Base-by-base conservation (phyloP, 2,888 invertebrate genomes). In the Agrochola litura region DNA sequence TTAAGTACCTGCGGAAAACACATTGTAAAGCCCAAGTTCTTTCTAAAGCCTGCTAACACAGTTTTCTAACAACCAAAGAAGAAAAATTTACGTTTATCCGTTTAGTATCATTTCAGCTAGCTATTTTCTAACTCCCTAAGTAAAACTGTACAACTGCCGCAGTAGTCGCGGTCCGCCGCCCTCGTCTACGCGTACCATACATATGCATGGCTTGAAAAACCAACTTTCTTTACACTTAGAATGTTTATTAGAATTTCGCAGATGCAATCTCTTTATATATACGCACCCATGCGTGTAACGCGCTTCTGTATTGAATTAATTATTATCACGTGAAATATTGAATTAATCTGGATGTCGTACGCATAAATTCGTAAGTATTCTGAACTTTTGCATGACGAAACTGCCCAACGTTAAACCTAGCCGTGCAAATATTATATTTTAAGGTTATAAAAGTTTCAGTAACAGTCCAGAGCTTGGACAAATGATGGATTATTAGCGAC, bases 151-250 rank as follows among this genome's bases (percentile, higher is more conserved):
- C 83, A 79, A 71, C 72, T 79, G 81, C 66, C 61, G 58, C 73
- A 60, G 76, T 67, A 71, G 94, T 92, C 88, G 85, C 94, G 95
- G 91, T 95, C 93, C 91, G 92, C 84, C 86, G 93, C 91, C 63
- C 89, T 82, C 92, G 90, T 88, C 91, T 91, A 90, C 85, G 86
- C 85, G 81, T 86, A 90, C 91, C 92, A 95, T 95, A 91, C 94
- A 95, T 94, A 94, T 93, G 93, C 91, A 94, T 93, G 91, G 89
- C 91, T 94, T 93, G 94, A 95, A 94, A 95, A 94, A 93, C 92
- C 84, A 89, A 95, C 96, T 96, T 96, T 96, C 96, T 95, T 96
- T 90, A 93, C 92, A 92, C 93, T 91, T 90, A 93, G 91, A 92
- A 93, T 91, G 92, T 91, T 91, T 91, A 92, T 92, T 93, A 94